A percentile compares a stretch with the other conserved stretches of the same genome.
Conservation (phyloP, 2,888 invertebrate genomes). For the Nomada hirtipes region DNA sequence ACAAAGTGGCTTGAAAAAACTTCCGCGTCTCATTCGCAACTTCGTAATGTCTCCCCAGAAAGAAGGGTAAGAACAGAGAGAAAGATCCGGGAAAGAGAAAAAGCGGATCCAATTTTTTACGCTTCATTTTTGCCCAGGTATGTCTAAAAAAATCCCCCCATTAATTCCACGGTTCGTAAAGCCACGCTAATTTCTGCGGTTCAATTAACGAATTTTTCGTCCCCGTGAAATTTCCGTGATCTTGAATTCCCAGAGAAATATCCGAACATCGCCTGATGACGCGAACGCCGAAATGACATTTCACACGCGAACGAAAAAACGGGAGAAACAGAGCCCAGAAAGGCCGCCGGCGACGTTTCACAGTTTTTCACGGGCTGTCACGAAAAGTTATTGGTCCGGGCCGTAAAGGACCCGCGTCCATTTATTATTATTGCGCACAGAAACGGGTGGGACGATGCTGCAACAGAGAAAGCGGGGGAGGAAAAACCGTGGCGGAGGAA, state of each 20-base stretch:
- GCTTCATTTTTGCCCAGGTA: constrained; percentile 40
- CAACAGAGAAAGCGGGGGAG: constrained; percentile 8
- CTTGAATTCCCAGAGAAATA: background rate
- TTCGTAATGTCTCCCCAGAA: constrained; percentile 56
- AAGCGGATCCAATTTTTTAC: constrained; percentile 28
- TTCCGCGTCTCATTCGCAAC: constrained; percentile 66
- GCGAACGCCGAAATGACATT: background rate
- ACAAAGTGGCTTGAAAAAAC: constrained; percentile 74
- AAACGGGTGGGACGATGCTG: constrained; percentile 1
- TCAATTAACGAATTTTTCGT: constrained; percentile 33
- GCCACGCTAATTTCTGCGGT: constrained; percentile 7
- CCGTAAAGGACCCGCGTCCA: constrained; percentile 67
- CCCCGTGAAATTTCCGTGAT: background rate
- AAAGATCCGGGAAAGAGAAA: background rate
- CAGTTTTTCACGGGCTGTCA: constrained; percentile 17
- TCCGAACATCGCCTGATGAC: background rate
- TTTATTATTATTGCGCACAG: constrained; percentile 72
- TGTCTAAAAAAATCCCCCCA: constrained; percentile 42
- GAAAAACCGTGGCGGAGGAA: constrained; percentile 19
- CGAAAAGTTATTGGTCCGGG: constrained; percentile 65
- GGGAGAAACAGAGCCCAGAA: background rate
- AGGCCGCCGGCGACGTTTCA: constrained; percentile 31
- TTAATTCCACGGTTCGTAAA: constrained; percentile 26
- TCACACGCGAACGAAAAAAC: background rate
- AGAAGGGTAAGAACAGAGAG: background rate